Percentiles rank a stretch among this genome's conserved stretches.
phyloP scores from a whole-genome alignment of 2,797 vertebrate species.

The Leucoraja ocellata region DNA sequence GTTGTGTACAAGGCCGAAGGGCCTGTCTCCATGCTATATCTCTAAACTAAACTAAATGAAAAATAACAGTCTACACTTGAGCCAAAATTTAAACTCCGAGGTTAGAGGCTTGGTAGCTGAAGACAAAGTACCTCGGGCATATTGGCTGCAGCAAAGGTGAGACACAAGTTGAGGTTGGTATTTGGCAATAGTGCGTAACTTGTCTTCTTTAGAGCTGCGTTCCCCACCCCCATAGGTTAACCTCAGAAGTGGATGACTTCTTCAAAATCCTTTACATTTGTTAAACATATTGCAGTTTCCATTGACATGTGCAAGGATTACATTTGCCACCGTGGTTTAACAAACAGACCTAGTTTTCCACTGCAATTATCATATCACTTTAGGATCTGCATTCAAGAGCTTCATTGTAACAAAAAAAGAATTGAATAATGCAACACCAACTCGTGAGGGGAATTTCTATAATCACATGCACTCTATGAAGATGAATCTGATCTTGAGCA shows the following conservation, averaged over 20 bases:
- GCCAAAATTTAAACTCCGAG: too few relatives aligned
- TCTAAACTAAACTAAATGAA: too few relatives aligned
- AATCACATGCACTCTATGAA: not conserved
- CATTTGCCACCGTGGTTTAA: not conserved
- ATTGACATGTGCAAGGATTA: not conserved
- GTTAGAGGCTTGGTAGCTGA: too few relatives aligned
- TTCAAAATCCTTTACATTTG: not conserved
- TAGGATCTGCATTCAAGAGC: not conserved
- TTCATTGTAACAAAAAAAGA: not conserved
- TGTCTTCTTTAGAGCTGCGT: not conserved
- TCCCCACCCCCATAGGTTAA: not conserved
- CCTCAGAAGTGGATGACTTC: not conserved
- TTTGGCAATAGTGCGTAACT: not conserved
- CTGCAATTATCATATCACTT: not conserved
- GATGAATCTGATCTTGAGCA: not conserved
- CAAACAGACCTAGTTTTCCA: not conserved
- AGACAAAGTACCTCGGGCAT: too few relatives aligned
- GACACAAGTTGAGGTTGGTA: too few relatives aligned
- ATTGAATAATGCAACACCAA: too few relatives aligned
- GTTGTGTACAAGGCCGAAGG: too few relatives aligned
- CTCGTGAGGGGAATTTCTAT: not conserved
- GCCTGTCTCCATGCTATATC: too few relatives aligned
- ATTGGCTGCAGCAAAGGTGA: too few relatives aligned
- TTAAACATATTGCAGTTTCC: conserved; percentile 11
- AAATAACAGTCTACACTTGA: too few relatives aligned